Base-by-base conservation (phyloP, 2,113 vertebrate genomes). In the Clarias batrachus region DNA sequence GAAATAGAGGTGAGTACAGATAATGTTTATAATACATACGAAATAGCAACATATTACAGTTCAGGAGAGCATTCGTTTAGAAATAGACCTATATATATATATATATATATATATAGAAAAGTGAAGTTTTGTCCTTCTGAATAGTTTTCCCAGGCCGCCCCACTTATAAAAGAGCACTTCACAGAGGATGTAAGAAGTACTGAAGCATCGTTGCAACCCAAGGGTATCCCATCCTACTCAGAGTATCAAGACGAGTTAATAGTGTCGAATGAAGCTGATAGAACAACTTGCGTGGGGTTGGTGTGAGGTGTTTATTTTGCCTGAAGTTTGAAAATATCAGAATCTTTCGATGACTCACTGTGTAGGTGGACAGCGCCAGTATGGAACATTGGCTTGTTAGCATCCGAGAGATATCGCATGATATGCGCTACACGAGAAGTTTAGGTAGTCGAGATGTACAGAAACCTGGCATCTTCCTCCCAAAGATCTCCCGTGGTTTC, bases 321-420 rank as follows among this genome's bases (percentile, higher is more conserved):
- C 73, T 85, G 84, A 85, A 85, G 85, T 86, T 86, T 71, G 54
- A 81, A 81, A 86, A 68, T 86, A 86, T 81, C 54, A 86, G 52
- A 71, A 59, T 68, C 41, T 85, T 70, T n/a, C 63, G 1, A 48
- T 86, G 85, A 86, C n/a, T 86, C 79, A 82, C 16, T n/a, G 56
- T 56, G 80, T 82, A 82, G 80, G 68, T 65, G 86, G 80, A 87
- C 86, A 82, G 79, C 41, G 27, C 77, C 76, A 82, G 70, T 27
- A 63, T 81, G 78, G 33, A 82, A 74, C 3, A 16, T 21, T 84
- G 83, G 83, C 83, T 74, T 60, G 83, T 41, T 57, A 60, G 70
- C 23, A 37, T 70, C n/a, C 21, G 25, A 56, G 59, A 57, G 71
- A 84, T 74, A 60, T n/a, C 17, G 30, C 56, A 48, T 62, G 21